Evolutionary conservation across 1,140 invertebrate genomes (phyloP), one percentile per base, ranked within the genome.

Genomic region (Euura saliciscinereae): DNA sequence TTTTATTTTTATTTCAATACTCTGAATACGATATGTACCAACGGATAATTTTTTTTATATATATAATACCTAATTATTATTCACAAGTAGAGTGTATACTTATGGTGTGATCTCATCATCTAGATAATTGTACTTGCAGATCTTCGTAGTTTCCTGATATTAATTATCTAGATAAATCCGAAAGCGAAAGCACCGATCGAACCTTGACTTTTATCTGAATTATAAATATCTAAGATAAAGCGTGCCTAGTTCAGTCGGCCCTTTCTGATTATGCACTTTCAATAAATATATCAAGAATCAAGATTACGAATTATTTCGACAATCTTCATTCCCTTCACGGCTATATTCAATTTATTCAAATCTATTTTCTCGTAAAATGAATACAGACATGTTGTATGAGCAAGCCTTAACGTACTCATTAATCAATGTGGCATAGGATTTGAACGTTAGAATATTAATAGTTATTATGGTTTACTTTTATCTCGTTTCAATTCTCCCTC

Each of bases 1-100:
- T 28, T 28, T 28, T 28, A 28, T 28, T 28, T 28, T 28, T 28
- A 28, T 28, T 59, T 59, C 51, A 59, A 59, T 59, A 59, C 10
- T 59, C 13, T 75, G 78, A 76, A 74, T 78, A 77, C 81, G 82
- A 83, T 83, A 83, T 83, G 81, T 83, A 80, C 76, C 77, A 81
- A 82, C 79, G 74, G 76, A 80, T 80, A 80, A 72, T 79, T 79
- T 13, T 28, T 67, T 67, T 10, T 69, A 44, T 69, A 69, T 69
- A 4, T 46, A 69, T 69, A 69, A 69, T 69, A 69, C 45, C n/a
- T 67, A 59, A 69, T 69, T 44, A 11, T 10, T 67, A 67, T 10
- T 10, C 13, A 13, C 2, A 13, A 10, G 59, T 64, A 13, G 1
- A 64, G 8, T 1, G 8, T 67, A 67, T 67, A 3, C 42, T 11